These are phyloP conservation scores for Spinus pinus DNA, from an alignment of 2,797 vertebrate genomes.

Conservation along the genomic window DNA sequence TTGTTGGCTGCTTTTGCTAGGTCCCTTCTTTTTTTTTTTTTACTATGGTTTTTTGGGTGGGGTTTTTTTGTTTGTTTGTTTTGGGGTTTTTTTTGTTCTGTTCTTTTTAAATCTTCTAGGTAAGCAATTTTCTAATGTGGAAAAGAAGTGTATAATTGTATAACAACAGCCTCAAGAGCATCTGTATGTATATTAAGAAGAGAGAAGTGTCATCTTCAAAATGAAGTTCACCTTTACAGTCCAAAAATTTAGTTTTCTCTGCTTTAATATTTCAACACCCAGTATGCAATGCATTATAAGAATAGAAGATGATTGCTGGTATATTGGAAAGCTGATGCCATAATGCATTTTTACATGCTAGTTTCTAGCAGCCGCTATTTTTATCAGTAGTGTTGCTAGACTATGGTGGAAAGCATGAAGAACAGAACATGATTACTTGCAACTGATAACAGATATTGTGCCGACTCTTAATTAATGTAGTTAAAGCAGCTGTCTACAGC, in stretches of 20 bases:
- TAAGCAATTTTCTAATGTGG: not conserved
- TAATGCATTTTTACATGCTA: not conserved
- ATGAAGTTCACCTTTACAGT: not conserved
- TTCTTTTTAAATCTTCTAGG: not conserved
- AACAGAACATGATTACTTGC: not conserved
- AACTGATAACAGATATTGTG: not conserved
- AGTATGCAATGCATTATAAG: not conserved
- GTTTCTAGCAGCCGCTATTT: not conserved
- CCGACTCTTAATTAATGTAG: not conserved
- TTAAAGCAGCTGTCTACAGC: not conserved
- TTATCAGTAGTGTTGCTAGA: not conserved
- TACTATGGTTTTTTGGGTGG: too few relatives aligned
- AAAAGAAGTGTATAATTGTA: not conserved
- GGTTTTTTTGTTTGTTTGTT: too few relatives aligned
- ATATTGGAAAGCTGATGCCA: not conserved
- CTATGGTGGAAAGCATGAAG: not conserved
- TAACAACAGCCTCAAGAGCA: not conserved
- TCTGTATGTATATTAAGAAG: not conserved
- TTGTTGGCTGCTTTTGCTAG: not conserved
- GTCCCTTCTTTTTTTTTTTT: fast-evolving
- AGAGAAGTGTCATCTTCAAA: not conserved
- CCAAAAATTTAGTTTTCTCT: not conserved
- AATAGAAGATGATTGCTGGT: not conserved
- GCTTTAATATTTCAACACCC: not conserved
- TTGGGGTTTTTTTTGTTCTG: not conserved